These are phyloP conservation scores for Calliopum simillimum DNA, from an alignment of 2,888 invertebrate species.

Conservation along the genomic window DNA sequence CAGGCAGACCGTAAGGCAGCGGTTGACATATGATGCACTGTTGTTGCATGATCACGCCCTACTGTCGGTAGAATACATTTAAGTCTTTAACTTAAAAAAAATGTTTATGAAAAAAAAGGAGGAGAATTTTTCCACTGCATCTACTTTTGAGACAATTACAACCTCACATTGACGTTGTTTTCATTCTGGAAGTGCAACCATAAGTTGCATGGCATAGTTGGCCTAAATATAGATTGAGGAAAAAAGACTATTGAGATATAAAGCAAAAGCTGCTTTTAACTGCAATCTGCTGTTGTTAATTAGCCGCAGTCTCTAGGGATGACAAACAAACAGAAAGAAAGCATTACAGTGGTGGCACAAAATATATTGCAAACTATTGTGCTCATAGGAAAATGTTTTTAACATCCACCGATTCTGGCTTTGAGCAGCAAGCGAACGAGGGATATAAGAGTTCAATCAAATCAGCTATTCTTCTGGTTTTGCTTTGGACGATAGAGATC, in stretches of 20 bases:
- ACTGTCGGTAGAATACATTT: neutral
- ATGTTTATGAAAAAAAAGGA: neutral
- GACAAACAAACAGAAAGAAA: neutral
- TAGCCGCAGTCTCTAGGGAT: constrained; percentile 20
- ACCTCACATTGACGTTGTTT: constrained; percentile 27
- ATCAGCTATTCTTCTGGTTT: too few species aligned
- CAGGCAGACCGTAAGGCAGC: too few species aligned
- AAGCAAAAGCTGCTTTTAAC: neutral
- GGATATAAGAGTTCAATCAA: too few species aligned
- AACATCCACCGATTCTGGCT: too few species aligned
- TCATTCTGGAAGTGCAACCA: constrained; percentile 45
- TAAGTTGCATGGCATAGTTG: constrained; percentile 53
- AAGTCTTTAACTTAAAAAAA: too few species aligned
- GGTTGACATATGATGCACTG: too few species aligned
- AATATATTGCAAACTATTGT: too few species aligned
- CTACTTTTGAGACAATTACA: neutral
- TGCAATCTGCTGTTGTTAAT: constrained; percentile 24
- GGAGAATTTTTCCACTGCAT: neutral
- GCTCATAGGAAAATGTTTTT: too few species aligned
- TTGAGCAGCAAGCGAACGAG: too few species aligned
- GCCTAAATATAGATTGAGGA: constrained; percentile 39
- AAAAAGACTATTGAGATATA: neutral
- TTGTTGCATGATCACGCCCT: neutral
- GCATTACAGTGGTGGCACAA: constrained; percentile 40
- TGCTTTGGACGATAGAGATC: too few species aligned